phyloP scores from a whole-genome alignment of 1,140 invertebrate species.

The Onthophagus taurus region DNA sequence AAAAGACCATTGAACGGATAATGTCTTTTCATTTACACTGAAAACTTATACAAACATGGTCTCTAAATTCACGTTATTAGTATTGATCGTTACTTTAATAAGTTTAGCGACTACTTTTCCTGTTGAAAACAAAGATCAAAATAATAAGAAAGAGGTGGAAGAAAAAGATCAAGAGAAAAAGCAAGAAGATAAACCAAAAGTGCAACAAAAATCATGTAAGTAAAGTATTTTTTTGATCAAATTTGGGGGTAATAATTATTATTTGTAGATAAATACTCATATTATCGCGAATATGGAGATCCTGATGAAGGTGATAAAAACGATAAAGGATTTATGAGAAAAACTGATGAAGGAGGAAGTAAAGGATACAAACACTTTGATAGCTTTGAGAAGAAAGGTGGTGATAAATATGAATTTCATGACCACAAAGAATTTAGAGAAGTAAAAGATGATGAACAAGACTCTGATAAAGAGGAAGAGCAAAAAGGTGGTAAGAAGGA shows the following conservation, averaged over 20 bases:
- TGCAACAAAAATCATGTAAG: neutral
- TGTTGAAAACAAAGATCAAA: neutral
- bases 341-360: constrained; percentile 52
- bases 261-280: neutral
- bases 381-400: constrained; percentile 59
- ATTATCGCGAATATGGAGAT: neutral
- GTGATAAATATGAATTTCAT: constrained; percentile 59
- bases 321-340: constrained; percentile 54
- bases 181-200: neutral
- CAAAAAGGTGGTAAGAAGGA: constrained; percentile 16
- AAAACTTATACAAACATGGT: neutral
- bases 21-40: neutral
- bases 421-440: constrained; percentile 52
- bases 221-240: neutral
- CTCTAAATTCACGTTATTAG: neutral
- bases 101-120: neutral
- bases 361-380: constrained; percentile 61
- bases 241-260: neutral
- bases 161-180: neutral
- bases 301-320: constrained; percentile 31
- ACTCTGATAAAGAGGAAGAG: constrained; percentile 17
- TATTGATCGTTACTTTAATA: constrained; percentile 7
- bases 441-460: constrained; percentile 33
- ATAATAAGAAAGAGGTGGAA: neutral
- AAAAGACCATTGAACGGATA: neutral